Percentiles rank a stretch among this genome's conserved stretches.
Evolutionary conservation across 2,888 invertebrate species (phyloP).

Genomic region (Trachelus tabidus): DNA sequence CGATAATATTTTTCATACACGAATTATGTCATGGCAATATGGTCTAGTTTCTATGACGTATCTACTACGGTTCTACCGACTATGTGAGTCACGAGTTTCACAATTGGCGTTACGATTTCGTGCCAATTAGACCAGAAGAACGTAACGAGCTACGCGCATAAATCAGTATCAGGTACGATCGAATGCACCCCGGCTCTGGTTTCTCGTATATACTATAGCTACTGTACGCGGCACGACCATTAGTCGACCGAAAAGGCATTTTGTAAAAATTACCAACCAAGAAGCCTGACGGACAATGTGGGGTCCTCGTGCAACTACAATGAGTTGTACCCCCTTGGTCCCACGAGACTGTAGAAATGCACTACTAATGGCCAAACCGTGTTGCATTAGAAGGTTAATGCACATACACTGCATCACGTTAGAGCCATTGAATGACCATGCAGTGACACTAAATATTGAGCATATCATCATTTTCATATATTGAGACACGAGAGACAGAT

Average conservation of each 20-base stretch:
- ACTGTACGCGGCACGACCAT: constrained; percentile 23
- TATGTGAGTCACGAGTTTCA: background rate
- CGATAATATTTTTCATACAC: background rate
- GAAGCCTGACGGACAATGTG: constrained; percentile 18
- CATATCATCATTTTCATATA: background rate
- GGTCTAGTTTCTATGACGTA: background rate
- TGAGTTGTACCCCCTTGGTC: constrained; percentile 29
- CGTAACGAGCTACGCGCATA: constrained; percentile 19
- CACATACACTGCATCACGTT: constrained; percentile 24
- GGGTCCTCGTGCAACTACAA: background rate
- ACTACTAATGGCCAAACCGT: constrained; percentile 58
- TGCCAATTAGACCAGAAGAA: background rate
- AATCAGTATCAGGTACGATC: constrained; percentile 30
- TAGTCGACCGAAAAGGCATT: constrained; percentile 41
- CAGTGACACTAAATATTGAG: background rate
- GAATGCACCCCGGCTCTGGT: background rate
- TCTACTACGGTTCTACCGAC: background rate
- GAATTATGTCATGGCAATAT: background rate
- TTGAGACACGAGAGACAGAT: background rate
- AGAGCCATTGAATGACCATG: background rate
- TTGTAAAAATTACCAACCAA: constrained; percentile 51
- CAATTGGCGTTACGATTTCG: background rate
- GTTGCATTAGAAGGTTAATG: constrained; percentile 58
- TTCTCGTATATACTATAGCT: background rate
- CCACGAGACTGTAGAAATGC: constrained; percentile 55